A percentile compares a stretch with the other conserved stretches of the same genome.
These are phyloP conservation scores for Beris morrisii DNA, from an alignment of 2,888 invertebrate genomes.

Conservation along the genomic window DNA sequence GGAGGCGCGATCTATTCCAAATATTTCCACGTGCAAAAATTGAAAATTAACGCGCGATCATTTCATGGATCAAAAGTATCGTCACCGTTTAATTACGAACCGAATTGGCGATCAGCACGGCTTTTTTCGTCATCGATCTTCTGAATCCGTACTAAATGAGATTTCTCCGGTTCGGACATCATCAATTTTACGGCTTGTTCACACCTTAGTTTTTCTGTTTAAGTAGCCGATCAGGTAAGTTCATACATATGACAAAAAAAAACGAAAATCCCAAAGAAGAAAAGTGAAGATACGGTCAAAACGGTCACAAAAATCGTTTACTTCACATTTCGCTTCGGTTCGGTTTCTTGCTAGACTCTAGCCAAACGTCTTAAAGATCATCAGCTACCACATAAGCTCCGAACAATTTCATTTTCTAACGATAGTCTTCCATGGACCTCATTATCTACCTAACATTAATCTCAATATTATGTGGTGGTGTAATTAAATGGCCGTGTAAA, in stretches of 20 bases:
- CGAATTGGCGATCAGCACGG: no score
- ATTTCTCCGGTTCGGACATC: slow-evolving; percentile 3
- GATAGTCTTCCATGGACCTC: background rate
- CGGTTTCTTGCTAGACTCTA: background rate
- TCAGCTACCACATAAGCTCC: background rate
- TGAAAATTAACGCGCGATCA: no score
- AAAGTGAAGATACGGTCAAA: background rate
- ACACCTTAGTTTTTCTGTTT: background rate
- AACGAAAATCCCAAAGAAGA: no score
- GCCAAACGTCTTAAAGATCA: background rate
- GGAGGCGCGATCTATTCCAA: no score
- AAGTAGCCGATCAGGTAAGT: no score
- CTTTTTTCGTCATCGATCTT: no score
- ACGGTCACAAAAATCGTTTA: slow-evolving; percentile 8
- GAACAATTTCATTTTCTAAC: background rate
- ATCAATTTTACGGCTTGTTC: slow-evolving; percentile 8
- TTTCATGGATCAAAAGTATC: no score
- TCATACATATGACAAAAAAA: no score
- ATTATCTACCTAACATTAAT: slow-evolving; percentile 30
- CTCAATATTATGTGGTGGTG: slow-evolving; percentile 31
- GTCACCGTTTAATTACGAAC: no score
- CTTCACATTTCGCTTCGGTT: slow-evolving; percentile 21
- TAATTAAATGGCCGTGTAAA: slow-evolving; percentile 39
- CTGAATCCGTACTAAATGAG: no score
- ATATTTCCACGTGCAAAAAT: no score